Conservation (phyloP, 1,140 invertebrate genomes). For the Lucilia sericata region DNA sequence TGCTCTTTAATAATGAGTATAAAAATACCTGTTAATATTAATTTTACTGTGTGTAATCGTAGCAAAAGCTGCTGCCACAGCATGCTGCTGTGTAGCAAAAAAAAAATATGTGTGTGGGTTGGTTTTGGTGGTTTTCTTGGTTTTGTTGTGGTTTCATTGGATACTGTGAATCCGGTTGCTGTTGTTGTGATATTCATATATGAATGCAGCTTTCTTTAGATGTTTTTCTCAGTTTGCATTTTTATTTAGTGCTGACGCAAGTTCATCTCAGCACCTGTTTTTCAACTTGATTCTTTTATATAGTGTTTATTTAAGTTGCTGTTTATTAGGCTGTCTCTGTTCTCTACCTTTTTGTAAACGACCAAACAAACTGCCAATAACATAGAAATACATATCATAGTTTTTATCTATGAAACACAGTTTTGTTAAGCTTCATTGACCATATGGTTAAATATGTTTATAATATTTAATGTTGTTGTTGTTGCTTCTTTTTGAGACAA, state of each 20-base stretch:
- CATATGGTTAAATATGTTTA: constrained; percentile 7
- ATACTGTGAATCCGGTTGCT: not conserved
- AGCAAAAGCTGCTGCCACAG: too few relatives aligned
- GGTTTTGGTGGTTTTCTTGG: not conserved
- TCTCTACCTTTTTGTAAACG: not conserved
- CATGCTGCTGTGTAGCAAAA: not conserved
- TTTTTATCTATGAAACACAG: too few relatives aligned
- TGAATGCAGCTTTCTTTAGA: not conserved
- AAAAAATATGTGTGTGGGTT: constrained; percentile 2
- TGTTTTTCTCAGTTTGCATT: not conserved
- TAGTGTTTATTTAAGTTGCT: not conserved
- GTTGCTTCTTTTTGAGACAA: not conserved
- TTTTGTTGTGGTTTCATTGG: not conserved
- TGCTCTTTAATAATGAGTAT: too few relatives aligned
- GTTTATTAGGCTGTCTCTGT: not conserved
- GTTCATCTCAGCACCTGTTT: constrained; percentile 25
- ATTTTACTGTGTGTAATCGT: too few relatives aligned
- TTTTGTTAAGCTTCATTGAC: not conserved
- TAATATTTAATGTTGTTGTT: too few relatives aligned
- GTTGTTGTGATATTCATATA: not conserved
- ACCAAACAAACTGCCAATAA: not conserved
- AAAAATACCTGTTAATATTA: too few relatives aligned
- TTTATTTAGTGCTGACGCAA: constrained; percentile 18
- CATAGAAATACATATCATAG: too few relatives aligned
- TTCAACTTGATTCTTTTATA: not conserved